Evolutionary conservation across 2,113 vertebrate species (phyloP).

Genomic region (Dipodomys ordii): DNA sequence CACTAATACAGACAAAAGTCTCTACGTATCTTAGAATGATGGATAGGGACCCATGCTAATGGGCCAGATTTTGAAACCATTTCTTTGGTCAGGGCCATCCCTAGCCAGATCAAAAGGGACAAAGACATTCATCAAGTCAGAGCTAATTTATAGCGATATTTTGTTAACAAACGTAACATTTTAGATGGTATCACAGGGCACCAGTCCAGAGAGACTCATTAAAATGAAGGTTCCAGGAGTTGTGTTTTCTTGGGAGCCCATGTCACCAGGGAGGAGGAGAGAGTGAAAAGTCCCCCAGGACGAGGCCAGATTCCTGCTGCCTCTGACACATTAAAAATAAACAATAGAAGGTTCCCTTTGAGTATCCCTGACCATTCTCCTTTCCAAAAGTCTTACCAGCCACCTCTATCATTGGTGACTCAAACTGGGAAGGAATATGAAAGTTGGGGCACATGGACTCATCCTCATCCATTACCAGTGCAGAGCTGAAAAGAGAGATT

Average conservation of each 20-base stretch:
- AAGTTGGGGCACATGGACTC: not conserved
- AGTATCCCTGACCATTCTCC: not conserved
- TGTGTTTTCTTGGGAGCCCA: slow-evolving; percentile 18
- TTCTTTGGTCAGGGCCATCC: not conserved
- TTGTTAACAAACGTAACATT: not conserved
- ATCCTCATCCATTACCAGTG: not conserved
- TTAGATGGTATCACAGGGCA: not conserved
- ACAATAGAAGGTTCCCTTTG: not conserved
- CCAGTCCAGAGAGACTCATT: slow-evolving; percentile 40
- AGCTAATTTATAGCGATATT: not conserved
- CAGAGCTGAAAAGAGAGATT: not conserved
- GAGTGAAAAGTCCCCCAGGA: not conserved
- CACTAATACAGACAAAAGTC: no score
- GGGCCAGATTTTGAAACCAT: not conserved
- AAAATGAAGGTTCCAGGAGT: slow-evolving; percentile 30
- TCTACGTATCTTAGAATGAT: not conserved
- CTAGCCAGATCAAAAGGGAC: not conserved
- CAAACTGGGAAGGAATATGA: not conserved
- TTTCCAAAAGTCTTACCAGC: not conserved
- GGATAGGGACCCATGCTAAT: not conserved
- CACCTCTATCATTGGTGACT: not conserved
- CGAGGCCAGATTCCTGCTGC: not conserved
- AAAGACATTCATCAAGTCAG: not conserved
- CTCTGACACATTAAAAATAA: not conserved
- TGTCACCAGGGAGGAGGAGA: not conserved